Evolutionary conservation across 2,113 vertebrate genomes (phyloP), one percentile per base, ranked within the genome.

Genomic region (Calidris pygmaea): DNA sequence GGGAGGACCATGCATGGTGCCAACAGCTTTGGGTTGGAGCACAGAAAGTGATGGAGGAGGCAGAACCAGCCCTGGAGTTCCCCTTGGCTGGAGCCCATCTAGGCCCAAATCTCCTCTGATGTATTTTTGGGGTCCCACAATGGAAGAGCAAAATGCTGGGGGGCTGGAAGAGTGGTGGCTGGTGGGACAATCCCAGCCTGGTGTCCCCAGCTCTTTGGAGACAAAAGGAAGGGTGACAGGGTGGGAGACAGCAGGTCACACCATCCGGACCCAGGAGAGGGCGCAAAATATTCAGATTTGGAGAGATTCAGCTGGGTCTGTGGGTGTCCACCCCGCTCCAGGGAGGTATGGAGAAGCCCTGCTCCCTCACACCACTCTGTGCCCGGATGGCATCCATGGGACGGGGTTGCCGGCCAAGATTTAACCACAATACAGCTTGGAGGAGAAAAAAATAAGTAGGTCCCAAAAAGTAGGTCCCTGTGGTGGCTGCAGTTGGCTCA

Each of bases 221-320:
- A 11, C 67, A 6, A 67, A 21, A 83, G 58, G 47, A 47, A 45
- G 43, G 20, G 70, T 29, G 80, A 20, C 24, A 5, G 56, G n/a
- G 35, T 18, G 45, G 58, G 55, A 83, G 65, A 34, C 6, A 5
- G 9, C 3, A 4, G 90, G 68, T 73, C 93, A 71, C 91, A 3
- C 92, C 89, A 18, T 19, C 76, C 7, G 26, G 93, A 95, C 96
- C 96, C 96, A 95, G 96, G 96, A 96, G 96, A 95, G 96, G 96
- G 96, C 96, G 96, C 96, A 97, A 96, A 93, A 86, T 67, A 88
- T 84, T 95, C 58, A 96, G 79, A 86, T 95, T 95, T 95, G 87
- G 76, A 95, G 73, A 45, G 85, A 48, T 29, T 21, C 50, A 16
- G 24, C 41, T 9, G 45, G 15, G n/a, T 24, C 52, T 41, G 39